Evolutionary conservation across 30 jellyfish, hydroid and myxozoan genomes (phyloP).

Genomic region (Euphysa ruthae): DNA sequence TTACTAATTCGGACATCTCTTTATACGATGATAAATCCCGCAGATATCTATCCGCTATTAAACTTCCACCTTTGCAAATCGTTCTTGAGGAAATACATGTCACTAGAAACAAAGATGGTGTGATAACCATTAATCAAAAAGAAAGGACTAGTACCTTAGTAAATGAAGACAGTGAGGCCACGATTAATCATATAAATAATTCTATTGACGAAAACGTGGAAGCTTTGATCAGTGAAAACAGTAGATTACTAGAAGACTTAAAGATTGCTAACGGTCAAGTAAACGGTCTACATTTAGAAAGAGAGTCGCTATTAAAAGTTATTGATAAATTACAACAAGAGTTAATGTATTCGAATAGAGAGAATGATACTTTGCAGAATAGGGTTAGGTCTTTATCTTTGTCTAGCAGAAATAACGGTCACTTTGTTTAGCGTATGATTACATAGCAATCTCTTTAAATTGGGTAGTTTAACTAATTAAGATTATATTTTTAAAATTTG

Average conservation of each 20-base stretch:
- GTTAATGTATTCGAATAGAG: conserved; percentile 84
- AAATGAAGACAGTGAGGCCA: conserved; percentile 21
- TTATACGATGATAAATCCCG: conserved; percentile 81
- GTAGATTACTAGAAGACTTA: conserved; percentile 50
- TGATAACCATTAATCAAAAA: conserved; percentile 13
- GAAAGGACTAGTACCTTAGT: background rate
- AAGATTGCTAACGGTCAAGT: conserved; percentile 69
- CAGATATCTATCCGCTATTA: conserved; percentile 54
- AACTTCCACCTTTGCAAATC: conserved; percentile 69
- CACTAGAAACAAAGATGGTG: conserved; percentile 33
- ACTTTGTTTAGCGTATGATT: no score
- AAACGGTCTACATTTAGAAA: conserved; percentile 70
- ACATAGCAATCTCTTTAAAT: no score
- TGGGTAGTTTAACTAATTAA: no score
- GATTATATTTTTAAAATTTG: no score
- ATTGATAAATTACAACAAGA: conserved; percentile 89
- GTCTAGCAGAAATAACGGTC: no score
- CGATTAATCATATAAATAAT: conserved; percentile 22
- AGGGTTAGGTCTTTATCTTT: conserved; percentile 39
- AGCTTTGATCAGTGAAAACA: conserved; percentile 41
- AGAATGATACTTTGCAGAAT: conserved; percentile 55
- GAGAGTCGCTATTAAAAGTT: conserved; percentile 80
- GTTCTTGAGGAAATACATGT: conserved; percentile 32
- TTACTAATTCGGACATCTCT: conserved; percentile 36
- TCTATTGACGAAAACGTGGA: conserved; percentile 28